These are phyloP conservation scores for Perodicticus potto DNA, from an alignment of 2,797 vertebrate genomes.

Conservation along the genomic window DNA sequence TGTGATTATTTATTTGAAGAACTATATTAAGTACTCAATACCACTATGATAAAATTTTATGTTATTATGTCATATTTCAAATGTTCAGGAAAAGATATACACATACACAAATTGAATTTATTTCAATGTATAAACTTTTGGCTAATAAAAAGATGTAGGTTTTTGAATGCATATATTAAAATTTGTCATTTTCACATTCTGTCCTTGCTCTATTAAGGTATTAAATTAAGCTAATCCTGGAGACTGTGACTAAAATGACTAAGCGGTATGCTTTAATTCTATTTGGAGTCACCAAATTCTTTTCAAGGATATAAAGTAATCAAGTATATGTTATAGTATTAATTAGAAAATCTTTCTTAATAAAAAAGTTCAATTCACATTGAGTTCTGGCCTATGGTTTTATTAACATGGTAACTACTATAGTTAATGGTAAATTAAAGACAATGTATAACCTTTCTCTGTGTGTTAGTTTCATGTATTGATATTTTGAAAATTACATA, in stretches of 20 bases:
- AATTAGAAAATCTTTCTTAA: neutral
- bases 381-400: neutral
- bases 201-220: neutral
- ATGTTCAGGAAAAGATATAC: neutral
- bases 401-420: neutral
- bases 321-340: neutral
- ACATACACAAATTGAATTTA: neutral
- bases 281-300: neutral
- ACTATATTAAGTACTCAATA: neutral
- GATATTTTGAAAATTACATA: neutral
- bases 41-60: neutral
- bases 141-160: neutral
- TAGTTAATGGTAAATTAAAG: neutral
- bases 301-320: neutral
- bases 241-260: neutral
- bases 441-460: neutral
- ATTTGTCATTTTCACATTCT: neutral
- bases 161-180: neutral
- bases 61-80: neutral
- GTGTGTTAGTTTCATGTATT: neutral
- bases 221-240: neutral
- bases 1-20: slow-evolving; percentile 18
- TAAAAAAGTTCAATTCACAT: neutral
- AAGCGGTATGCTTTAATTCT: neutral
- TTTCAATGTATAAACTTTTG: neutral